Conservation (phyloP, 2,888 invertebrate species). For the Teleiodes luculella region DNA sequence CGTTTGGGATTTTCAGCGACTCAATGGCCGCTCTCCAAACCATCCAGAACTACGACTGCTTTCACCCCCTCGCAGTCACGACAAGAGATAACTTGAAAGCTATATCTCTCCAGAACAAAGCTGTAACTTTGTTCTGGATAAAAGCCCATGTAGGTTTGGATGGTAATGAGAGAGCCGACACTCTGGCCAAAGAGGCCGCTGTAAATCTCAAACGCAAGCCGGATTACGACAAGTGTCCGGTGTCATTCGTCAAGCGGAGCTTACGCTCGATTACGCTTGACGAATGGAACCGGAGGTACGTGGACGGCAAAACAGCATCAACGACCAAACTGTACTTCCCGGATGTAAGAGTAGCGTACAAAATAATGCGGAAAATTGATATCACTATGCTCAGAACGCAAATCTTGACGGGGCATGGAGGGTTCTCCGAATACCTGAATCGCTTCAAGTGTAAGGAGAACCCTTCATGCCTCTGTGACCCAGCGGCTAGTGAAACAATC, state of each 20-base stretch:
- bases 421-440: background rate
- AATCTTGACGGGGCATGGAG: background rate
- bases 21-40: background rate
- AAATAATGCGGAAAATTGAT: background rate
- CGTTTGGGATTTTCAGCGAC: background rate
- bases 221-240: slow-evolving; percentile 10
- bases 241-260: background rate
- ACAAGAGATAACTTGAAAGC: background rate
- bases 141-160: background rate
- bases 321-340: background rate
- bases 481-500: slow-evolving; percentile 6
- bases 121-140: background rate
- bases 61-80: background rate
- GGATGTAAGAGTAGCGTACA: background rate
- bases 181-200: slow-evolving; percentile 8
- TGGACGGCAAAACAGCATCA: background rate
- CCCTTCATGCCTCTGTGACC: slow-evolving; percentile 9
- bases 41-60: background rate
- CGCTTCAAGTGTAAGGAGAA: background rate
- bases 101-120: background rate
- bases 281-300: background rate
- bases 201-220: slow-evolving; percentile 11
- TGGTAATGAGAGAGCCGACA: background rate
- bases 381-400: background rate
- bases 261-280: background rate